A percentile compares a stretch with the other conserved stretches of the same genome.
Evolutionary conservation across 2,797 vertebrate genomes (phyloP).

Genomic region (Epinephelus malabaricus): DNA sequence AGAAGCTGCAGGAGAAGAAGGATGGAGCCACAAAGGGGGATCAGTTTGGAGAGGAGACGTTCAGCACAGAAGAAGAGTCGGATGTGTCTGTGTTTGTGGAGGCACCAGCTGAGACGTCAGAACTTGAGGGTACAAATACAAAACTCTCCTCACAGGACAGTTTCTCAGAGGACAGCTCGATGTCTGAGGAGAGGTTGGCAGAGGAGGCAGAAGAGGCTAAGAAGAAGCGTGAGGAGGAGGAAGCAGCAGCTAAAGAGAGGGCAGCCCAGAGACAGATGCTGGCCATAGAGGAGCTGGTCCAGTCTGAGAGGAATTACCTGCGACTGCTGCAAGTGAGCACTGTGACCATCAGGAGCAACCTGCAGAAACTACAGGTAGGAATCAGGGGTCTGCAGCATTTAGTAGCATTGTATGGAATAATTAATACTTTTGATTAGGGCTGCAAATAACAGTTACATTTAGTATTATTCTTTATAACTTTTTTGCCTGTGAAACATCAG

Average conservation of each 20-base stretch:
- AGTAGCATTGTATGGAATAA: not conserved
- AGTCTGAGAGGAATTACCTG: constrained; percentile 92
- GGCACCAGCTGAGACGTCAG: not conserved
- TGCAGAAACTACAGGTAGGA: constrained; percentile 87
- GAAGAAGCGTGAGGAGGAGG: constrained; percentile 65
- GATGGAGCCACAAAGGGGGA: not conserved
- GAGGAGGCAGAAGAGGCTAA: constrained; percentile 55
- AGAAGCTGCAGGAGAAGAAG: constrained; percentile 23
- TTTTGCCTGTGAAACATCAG: not conserved
- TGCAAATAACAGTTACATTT: not conserved
- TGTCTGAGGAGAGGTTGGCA: constrained; percentile 48
- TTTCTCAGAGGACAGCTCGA: constrained; percentile 48
- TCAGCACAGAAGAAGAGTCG: constrained; percentile 20
- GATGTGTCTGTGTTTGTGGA: constrained; percentile 31
- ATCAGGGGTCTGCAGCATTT: not conserved
- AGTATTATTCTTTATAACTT: not conserved
- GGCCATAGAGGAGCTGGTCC: constrained; percentile 89
- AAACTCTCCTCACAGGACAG: constrained; percentile 50
- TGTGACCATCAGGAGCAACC: constrained; percentile 85
- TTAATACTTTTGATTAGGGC: not conserved
- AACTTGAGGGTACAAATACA: not conserved
- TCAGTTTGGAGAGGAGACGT: constrained; percentile 28
- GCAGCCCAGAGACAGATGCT: constrained; percentile 85
- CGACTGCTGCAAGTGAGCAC: constrained; percentile 87
- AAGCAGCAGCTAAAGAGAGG: constrained; percentile 71